Base-by-base conservation (phyloP, 2,113 vertebrate genomes). In the Mungos mungo region DNA sequence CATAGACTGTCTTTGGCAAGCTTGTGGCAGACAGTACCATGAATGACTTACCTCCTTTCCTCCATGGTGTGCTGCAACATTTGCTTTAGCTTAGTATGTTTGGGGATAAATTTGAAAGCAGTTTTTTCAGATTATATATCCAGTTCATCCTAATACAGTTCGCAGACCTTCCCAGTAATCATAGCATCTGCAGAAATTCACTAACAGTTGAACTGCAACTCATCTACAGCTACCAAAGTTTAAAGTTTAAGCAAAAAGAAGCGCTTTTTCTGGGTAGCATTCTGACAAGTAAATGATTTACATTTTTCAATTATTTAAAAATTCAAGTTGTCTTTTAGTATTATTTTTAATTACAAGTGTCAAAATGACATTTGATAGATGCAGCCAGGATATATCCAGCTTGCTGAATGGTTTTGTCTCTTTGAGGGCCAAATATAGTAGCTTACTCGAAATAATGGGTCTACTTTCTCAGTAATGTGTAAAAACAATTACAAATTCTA, bases 261-360 rank as follows among this genome's bases (percentile, higher is more conserved):
- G 60, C 76, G 50, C 50, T 69, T 92, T 87, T 65, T 33, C 54
- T 13, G 54, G 85, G 50, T 76, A 68, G 45, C 69, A n/a, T 52
- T 89, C 69, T 94, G 57, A 74, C n/a, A 94, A 80, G 18, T 92
- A 71, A 66, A 79, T 63, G 57, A 86, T 63, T 57, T 95, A 65
- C 84, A 31, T 1, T 85, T 82, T 88, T 86, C 29, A 69, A 0
- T 95, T 69, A 88, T 68, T 97, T 83, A 74, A 85, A 68, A 74
- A 9, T 9, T 41, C 14, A 79, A 29, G 2, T 80, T 95, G 38
- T 88, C 41, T 92, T 89, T 92, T 90, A 74, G 14, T 29, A 25
- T 84, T 95, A 50, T 80, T 96, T 95, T 82, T 71, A 63, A 52
- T 57, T 87, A 33, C 13, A 60, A 38, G 4, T 86, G 19, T 47